Percentiles rank a stretch among this genome's conserved stretches.
Conservation (phyloP, 2,888 invertebrate genomes). For the Blera fallax region DNA sequence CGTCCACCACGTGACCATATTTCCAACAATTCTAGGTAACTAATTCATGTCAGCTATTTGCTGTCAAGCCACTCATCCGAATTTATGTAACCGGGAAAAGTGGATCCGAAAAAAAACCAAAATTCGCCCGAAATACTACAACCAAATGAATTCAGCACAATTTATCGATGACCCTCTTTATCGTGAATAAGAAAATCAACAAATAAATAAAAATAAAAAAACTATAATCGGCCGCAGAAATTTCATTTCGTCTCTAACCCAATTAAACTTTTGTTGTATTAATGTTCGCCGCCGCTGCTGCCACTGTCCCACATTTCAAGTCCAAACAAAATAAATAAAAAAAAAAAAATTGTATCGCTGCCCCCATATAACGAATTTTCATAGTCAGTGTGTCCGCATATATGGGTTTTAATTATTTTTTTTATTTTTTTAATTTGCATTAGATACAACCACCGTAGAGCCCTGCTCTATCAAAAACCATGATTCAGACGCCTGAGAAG, state of each 20-base stretch:
- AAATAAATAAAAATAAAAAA: not conserved
- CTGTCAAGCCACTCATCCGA: conserved; percentile 11
- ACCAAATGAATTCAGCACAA: conserved; percentile 59
- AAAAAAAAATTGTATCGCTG: not conserved
- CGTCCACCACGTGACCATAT: not conserved
- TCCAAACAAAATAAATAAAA: conserved; percentile 13
- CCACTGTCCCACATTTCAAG: conserved; percentile 52
- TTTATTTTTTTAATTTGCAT: conserved; percentile 45
- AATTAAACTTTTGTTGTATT: conserved; percentile 62
- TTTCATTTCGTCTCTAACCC: conserved; percentile 63
- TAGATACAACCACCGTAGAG: not conserved
- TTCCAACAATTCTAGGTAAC: conserved; percentile 52
- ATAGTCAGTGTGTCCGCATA: conserved; percentile 11
- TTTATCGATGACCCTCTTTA: conserved; percentile 66
- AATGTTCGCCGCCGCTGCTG: conserved; percentile 1
- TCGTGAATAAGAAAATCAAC: conserved; percentile 11
- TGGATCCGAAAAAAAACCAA: not conserved
- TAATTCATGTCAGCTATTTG: conserved; percentile 50
- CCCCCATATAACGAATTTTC: not conserved
- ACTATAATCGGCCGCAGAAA: conserved; percentile 53
- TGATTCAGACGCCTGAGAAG: conserved; percentile 40
- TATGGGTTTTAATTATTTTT: conserved; percentile 21
- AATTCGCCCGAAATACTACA: conserved; percentile 17
- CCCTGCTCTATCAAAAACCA: not conserved
- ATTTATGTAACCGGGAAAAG: conserved; percentile 62